Base-by-base conservation (phyloP, 1,140 invertebrate genomes). In the Globodera rostochiensis region DNA sequence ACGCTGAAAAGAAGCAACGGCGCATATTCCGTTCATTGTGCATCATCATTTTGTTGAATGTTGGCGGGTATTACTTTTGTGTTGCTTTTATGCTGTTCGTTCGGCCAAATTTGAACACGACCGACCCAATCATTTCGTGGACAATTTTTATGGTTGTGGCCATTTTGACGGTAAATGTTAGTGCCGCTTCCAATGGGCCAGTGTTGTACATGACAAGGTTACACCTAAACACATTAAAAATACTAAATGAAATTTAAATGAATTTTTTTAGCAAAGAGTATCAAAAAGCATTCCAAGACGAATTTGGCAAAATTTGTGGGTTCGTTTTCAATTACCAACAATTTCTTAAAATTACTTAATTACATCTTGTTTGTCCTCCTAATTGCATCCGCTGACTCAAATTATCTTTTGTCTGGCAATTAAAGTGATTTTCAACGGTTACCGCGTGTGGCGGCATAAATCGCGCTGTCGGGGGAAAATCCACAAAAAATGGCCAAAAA, bases 11-110 rank as follows among this genome's bases (percentile, higher is more conserved):
- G 50, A 6, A 25, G n/a, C 45, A 74, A 21, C 21, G 36, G 19
- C 74, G 74, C 45, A 21, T 76, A 19, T 76, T 25, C 64, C 74
- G 74, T 76, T 76, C 74, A n/a, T 64, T 76, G 53, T 57, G 21
- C 45, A 50, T 50, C 36, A 76, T 76, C 36, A 7, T 47, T 50
- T 60, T 76, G 25, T 67, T 76, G 45, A 76, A 76, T 76, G 53
- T 76, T 53, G 74, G 74, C n/a, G 74, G 74, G 0, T 76, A 76
- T 76, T 57, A 50, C 45, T 49, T 76, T 76, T 13, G 64, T 19
- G 50, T 64, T 45, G 47, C 15, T 76, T 3, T 47, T 47, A 19
- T 15, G 50, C 19, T 76, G 21, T 7, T 57, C 46, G 74, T 57
- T 45, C 64, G 15, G 25, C 74, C 74, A n/a, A 46, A 49, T 60